A percentile compares a stretch with the other conserved stretches of the same genome.
Conservation (phyloP, 2,113 vertebrate species). For the Colaptes auratus region DNA sequence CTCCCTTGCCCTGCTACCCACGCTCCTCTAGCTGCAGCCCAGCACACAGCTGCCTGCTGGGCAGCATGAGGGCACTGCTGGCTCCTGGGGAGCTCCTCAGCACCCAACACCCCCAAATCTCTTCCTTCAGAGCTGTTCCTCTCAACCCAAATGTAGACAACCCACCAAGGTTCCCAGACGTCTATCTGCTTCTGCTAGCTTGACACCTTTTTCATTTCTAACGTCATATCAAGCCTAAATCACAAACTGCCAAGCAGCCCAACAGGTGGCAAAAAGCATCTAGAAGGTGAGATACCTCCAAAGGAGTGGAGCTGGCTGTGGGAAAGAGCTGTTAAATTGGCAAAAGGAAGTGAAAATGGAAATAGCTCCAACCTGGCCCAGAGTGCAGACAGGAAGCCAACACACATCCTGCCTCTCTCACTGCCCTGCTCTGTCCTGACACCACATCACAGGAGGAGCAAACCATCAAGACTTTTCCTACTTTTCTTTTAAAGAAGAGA, state of each 20-base stretch:
- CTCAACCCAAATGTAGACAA: not conserved
- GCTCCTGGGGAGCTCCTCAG: too few species aligned
- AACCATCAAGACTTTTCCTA: not conserved
- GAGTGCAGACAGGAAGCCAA: not conserved
- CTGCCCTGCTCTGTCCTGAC: not conserved
- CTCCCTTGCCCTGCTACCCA: too few species aligned
- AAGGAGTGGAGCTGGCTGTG: constrained; percentile 35
- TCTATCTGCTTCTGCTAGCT: not conserved
- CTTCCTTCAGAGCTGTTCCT: too few species aligned
- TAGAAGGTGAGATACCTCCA: constrained; percentile 57
- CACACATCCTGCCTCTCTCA: not conserved
- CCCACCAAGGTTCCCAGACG: not conserved
- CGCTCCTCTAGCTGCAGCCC: too few species aligned
- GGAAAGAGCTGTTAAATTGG: constrained; percentile 66
- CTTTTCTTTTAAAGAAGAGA: not conserved
- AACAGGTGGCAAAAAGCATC: constrained; percentile 59
- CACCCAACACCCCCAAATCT: too few species aligned
- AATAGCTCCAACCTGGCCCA: constrained; percentile 1
- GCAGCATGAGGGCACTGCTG: too few species aligned
- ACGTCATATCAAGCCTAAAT: not conserved
- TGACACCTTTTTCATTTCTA: constrained; percentile 17
- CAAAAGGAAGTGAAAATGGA: constrained; percentile 75
- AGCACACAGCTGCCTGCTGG: too few species aligned
- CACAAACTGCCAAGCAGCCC: constrained; percentile 33
- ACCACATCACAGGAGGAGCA: not conserved